A percentile compares a stretch with the other conserved stretches of the same genome.
Evolutionary conservation across 2,888 invertebrate genomes (phyloP).

Genomic region (Hemaris fuciformis): DNA sequence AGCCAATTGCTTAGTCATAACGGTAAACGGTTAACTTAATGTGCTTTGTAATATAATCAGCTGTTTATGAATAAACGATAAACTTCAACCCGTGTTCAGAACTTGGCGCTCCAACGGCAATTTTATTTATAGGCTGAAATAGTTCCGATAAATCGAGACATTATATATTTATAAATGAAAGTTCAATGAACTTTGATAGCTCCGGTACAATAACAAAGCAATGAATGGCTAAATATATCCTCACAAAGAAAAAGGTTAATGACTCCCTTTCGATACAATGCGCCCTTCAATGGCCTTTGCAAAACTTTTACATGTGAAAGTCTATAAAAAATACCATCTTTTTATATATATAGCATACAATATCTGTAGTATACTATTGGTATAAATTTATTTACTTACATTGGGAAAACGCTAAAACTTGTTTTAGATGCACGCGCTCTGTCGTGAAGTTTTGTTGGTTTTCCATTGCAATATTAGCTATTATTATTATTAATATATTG

Average conservation of each 20-base stretch:
- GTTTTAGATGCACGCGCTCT: no score
- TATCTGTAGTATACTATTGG: no score
- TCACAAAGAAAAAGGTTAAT: slow-evolving; percentile 65
- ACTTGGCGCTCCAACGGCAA: not conserved
- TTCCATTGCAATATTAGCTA: no score
- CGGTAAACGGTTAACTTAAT: no score
- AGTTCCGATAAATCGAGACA: slow-evolving; percentile 7
- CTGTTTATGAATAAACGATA: not conserved
- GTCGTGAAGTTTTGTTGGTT: no score
- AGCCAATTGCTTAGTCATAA: no score
- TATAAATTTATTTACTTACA: no score
- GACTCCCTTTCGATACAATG: slow-evolving; percentile 54
- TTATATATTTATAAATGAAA: slow-evolving; percentile 25
- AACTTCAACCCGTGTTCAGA: not conserved
- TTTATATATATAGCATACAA: no score
- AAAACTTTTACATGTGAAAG: not conserved
- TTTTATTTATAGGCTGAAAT: not conserved
- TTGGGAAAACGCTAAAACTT: no score
- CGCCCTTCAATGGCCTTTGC: slow-evolving; percentile 20
- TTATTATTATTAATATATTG: no score
- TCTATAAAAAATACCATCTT: no score
- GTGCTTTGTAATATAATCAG: not conserved
- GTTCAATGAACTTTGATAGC: slow-evolving; percentile 40
- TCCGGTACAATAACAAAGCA: slow-evolving; percentile 40
- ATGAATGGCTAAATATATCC: slow-evolving; percentile 62